Evolutionary conservation across 37 sponge, comb jelly and placozoan species (phyloP).

Genomic region (Oopsacas minuta): DNA sequence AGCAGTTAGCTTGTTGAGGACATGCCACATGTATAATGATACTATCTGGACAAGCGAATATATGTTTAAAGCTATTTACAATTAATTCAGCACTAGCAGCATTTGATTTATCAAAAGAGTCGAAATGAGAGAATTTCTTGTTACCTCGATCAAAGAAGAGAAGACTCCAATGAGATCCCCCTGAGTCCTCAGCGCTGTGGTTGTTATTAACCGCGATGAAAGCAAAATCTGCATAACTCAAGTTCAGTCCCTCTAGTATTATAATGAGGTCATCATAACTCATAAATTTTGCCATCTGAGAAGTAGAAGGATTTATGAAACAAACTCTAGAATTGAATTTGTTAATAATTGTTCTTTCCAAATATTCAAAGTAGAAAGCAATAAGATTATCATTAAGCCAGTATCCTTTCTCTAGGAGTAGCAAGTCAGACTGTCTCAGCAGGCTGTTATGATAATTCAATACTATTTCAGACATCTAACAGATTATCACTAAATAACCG

Average conservation of each 20-base stretch:
- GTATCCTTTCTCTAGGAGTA: not conserved
- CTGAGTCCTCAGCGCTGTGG: not conserved
- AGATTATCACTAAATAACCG: not conserved
- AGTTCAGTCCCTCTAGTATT: not conserved
- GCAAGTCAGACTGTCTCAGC: not conserved
- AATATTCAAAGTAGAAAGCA: conserved; percentile 14
- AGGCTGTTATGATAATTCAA: not conserved
- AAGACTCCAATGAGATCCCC: conserved; percentile 24
- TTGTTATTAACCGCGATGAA: conserved; percentile 22
- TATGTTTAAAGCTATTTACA: not conserved
- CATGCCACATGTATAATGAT: not conserved
- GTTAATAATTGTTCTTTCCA: not conserved
- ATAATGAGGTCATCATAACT: conserved; percentile 1
- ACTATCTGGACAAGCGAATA: not conserved
- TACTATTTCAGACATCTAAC: not conserved
- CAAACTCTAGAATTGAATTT: not conserved
- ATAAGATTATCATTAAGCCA: conserved; percentile 1
- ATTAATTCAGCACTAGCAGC: not conserved
- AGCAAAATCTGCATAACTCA: not conserved
- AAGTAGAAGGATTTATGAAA: not conserved
- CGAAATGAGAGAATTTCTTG: conserved; percentile 22
- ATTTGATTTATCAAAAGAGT: conserved; percentile 11
- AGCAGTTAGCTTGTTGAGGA: conserved; percentile 21
- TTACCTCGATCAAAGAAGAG: conserved; percentile 8
- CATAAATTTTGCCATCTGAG: conserved; percentile 19